Base-by-base conservation (phyloP, 2,888 invertebrate species). In the Epicampocera succincta region DNA sequence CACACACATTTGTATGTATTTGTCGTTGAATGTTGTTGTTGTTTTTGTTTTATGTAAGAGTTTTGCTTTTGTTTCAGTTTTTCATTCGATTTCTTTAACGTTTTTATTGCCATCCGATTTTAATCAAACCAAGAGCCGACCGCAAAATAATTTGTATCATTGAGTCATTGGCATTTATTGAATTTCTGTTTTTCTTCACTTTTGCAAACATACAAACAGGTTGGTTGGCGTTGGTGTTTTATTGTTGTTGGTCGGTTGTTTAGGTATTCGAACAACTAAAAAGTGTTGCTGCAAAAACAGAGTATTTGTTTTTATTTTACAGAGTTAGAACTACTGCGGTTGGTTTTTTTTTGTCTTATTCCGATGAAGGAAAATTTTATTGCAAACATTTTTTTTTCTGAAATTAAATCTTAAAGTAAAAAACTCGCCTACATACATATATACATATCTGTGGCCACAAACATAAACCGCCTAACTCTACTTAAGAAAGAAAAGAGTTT, bases 101-200 rank as follows among this genome's bases (percentile, higher is more conserved):
- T 72, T 66, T 72, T 42, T 80, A 56, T 73, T 63, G 69, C 38
- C 56, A 77, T 73, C 65, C 44, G 25, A 52, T 63, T 29, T 29
- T 6, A 29, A 29, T 63, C n/a, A 69, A 50, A 72, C 63, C 58
- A 44, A 65, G 63, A 69, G 74, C 65, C 77, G 60, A 82, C 65
- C 69, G 66, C 77, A 78, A 74, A 77, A 69, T 54, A 69, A 77
- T 74, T 74, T 77, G 68, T 82, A 82, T 65, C 48, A 82, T 65
- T 81, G 74, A 82, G 73, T 82, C 77, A 82, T 71, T 74, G 44
- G 69, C 46, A 69, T 29, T 72, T 48, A 33, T 54, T 60, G 60
- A n/a, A 42, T 73, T 13, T 15, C n/a, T n/a, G 29, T 48, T 19
- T 21, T 48, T 50, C 4, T 13, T 65, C 29, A 15, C 60, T 76